Base-by-base conservation (phyloP, 37 sponge, comb jelly and placozoan species). In the Halisarca cf. caerulea region DNA sequence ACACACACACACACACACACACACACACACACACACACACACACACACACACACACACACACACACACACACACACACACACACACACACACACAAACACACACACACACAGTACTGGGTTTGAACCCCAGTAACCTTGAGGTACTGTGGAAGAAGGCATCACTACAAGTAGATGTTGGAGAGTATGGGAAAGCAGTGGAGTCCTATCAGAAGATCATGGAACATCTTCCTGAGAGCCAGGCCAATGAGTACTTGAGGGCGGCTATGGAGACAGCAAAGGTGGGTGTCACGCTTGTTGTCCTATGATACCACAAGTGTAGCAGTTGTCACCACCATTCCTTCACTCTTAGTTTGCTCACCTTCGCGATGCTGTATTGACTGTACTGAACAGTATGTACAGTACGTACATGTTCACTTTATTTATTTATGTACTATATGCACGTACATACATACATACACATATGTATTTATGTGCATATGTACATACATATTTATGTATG, bases 241-340 rank as follows among this genome's bases (percentile, higher is more conserved):
- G 73, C 84, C 1, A 64, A 21, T 17, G 75, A 88, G 28, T 78
- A 78, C 62, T 30, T 94, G 30, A 89, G 84, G 30, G 80, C 83
- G 20, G 41, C 86, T 59, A 90, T 90, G 42, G 87, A 94, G 59
- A 62, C 90, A 78, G 92, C 94, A 30, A 77, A 75, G 71, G 94
- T 94, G 58, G n/a, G n/a, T n/a, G n/a, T 58, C 68, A 21, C 0
- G 11, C n/a, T 30, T 14, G 25, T 11, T 2, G 0, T 24, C 21
- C 24, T 61, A 1, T 69, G 27, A 17, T 32, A n/a, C n/a, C n/a
- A n/a, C n/a, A n/a, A n/a, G n/a, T n/a, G n/a, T n/a, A n/a, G n/a
- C n/a, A n/a, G n/a, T n/a, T n/a, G n/a, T n/a, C n/a, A n/a, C n/a
- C n/a, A n/a, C n/a, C n/a, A n/a, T n/a, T n/a, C n/a, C n/a, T n/a